Conservation (phyloP, 2,113 vertebrate genomes). For the Neolamprologus longior region DNA sequence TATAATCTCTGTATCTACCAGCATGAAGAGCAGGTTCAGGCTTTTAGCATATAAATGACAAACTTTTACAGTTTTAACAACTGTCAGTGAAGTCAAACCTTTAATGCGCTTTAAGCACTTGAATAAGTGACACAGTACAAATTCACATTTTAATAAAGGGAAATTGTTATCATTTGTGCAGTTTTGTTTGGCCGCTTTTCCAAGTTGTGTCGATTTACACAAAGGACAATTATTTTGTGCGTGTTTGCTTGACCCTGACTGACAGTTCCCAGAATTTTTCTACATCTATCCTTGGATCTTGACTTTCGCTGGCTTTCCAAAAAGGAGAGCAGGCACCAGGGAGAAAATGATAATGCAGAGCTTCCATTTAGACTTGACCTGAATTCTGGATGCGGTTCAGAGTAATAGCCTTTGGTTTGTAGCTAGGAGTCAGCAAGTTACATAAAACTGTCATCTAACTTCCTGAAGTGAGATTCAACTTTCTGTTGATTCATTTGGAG, state of each 20-base stretch:
- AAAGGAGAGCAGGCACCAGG: neutral
- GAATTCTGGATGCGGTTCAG: neutral
- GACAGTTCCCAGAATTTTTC: neutral
- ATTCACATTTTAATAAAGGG: neutral
- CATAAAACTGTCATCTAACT: neutral
- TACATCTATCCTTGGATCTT: neutral
- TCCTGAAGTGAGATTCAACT: neutral
- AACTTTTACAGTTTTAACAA: neutral
- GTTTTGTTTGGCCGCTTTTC: neutral
- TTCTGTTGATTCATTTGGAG: constrained; percentile 1
- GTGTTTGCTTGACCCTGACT: constrained; percentile 27
- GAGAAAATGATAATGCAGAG: neutral
- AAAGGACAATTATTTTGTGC: constrained; percentile 1
- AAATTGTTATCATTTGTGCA: neutral
- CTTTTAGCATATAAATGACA: neutral
- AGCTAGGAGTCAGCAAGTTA: neutral
- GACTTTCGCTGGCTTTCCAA: neutral
- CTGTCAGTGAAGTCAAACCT: neutral
- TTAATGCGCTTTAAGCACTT: neutral
- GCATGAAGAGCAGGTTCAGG: neutral
- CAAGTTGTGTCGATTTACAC: neutral
- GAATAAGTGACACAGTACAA: neutral
- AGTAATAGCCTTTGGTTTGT: neutral
- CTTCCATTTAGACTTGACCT: neutral
- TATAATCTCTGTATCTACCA: neutral